Evolutionary conservation across 1,140 invertebrate genomes (phyloP), one percentile per base, ranked within the genome.

Genomic region (Aphaenogaster rudis): DNA sequence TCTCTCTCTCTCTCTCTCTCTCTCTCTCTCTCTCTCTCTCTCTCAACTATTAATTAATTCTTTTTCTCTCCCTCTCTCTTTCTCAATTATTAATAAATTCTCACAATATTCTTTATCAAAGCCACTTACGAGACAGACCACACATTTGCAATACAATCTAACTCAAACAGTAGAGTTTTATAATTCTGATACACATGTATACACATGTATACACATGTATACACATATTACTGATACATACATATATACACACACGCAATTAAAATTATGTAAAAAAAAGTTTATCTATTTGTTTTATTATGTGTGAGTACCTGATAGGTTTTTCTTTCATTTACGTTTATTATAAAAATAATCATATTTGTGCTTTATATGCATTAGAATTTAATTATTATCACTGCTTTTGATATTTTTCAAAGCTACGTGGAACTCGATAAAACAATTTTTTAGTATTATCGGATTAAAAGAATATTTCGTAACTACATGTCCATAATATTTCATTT

Each of bases 341-440:
- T 36, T 72, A 72, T 21, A 15, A 71, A 71, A 71, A 48, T 71
- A 48, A 50, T 71, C 15, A 71, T 17, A 33, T 52, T 72, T 36
- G 13, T 48, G n/a, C 6, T 50, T 48, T 5, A 48, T 3, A 48
- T 71, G 11, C 1, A 9, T 21, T 39, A 74, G 0, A 74, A 76
- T 36, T 57, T 36, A 71, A 48, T 71, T 33, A 33, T 33, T 54
- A 21, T 4, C 7, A n/a, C 9, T 6, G 6, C n/a, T 15, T 69
- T 61, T 2, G 11, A 5, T 11, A 28, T 69, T 69, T 69, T 13
- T 69, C 2, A n/a, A 15, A 69, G 5, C 0, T 50, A 50, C 1
- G 6, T 50, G 17, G 0, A 48, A 28, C 9, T 15, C 45, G 0
- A 42, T 7, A 42, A n/a, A n/a, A 63, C 33, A 66, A 66, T 48